phyloP scores from a whole-genome alignment of 2,113 vertebrate genomes.

The Plecotus auritus region DNA sequence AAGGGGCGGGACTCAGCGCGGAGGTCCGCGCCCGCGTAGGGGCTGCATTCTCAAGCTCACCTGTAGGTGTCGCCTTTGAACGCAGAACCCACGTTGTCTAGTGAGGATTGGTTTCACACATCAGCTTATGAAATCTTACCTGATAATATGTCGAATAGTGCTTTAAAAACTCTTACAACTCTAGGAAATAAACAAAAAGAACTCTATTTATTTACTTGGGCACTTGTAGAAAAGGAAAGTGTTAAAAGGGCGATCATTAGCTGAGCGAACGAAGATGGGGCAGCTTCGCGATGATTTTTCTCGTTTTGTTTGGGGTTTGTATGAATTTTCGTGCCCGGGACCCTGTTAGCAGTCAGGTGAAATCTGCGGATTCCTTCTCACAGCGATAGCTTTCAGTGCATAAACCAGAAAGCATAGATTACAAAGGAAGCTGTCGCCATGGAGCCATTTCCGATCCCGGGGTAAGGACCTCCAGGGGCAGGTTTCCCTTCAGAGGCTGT shows the following conservation, averaged over 20 bases:
- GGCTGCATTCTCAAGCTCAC: not conserved
- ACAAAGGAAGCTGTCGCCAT: not conserved
- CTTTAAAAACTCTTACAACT: not conserved
- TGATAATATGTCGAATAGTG: not conserved
- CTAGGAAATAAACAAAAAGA: not conserved
- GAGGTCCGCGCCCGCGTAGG: accelerated
- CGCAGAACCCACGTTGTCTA: not conserved
- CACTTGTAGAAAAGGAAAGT: not conserved
- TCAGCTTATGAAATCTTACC: not conserved
- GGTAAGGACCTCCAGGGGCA: not conserved
- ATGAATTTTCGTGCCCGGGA: not conserved
- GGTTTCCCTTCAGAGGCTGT: not conserved
- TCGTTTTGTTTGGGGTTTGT: not conserved
- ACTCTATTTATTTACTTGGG: not conserved
- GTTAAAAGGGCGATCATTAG: not conserved
- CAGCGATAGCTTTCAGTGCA: not conserved
- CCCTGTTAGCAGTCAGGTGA: not conserved
- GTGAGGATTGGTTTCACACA: not conserved
- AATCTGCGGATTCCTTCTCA: not conserved
- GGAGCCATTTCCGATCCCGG: not conserved
- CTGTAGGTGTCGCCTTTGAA: not conserved
- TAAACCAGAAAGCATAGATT: not conserved
- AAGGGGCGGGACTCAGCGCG: not conserved
- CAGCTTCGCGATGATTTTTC: not conserved
- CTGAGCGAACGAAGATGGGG: not conserved